phyloP scores from a whole-genome alignment of 2,113 vertebrate species.

The Nerophis lumbriciformis region DNA sequence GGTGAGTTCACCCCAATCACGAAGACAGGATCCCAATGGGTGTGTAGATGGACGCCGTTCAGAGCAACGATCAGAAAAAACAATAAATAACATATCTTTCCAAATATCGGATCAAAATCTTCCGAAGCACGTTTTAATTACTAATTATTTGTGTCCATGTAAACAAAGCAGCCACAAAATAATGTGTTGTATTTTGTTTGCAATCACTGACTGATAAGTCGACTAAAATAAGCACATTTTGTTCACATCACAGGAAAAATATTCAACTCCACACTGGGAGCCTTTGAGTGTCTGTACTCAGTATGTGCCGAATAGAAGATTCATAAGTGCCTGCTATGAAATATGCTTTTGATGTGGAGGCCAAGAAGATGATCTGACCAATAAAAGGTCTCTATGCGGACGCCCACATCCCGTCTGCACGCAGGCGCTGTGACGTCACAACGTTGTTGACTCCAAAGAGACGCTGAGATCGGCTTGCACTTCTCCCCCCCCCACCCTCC shows the following conservation, averaged over 20 bases:
- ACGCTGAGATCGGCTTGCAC: conserved; percentile 29
- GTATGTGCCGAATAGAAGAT: not conserved
- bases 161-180: no score
- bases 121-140: no score
- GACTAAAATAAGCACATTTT: not conserved
- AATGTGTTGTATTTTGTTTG: no score
- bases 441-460: conserved; percentile 26
- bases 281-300: not conserved
- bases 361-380: conserved; percentile 9
- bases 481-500: not conserved
- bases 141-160: no score
- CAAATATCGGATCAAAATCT: no score
- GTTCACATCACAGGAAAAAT: not conserved
- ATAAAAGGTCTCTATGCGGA: not conserved
- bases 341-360: conserved; percentile 7
- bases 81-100: no score
- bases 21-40: no score
- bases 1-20: no score
- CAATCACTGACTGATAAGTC: no score
- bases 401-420: conserved; percentile 1
- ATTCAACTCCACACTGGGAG: not conserved
- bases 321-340: not conserved
- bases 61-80: no score
- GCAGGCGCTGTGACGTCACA: conserved; percentile 13
- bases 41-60: no score